A percentile compares a stretch with the other conserved stretches of the same genome.
phyloP scores from a whole-genome alignment of 2,797 vertebrate genomes.

The Platyrinchus mystaceus region DNA sequence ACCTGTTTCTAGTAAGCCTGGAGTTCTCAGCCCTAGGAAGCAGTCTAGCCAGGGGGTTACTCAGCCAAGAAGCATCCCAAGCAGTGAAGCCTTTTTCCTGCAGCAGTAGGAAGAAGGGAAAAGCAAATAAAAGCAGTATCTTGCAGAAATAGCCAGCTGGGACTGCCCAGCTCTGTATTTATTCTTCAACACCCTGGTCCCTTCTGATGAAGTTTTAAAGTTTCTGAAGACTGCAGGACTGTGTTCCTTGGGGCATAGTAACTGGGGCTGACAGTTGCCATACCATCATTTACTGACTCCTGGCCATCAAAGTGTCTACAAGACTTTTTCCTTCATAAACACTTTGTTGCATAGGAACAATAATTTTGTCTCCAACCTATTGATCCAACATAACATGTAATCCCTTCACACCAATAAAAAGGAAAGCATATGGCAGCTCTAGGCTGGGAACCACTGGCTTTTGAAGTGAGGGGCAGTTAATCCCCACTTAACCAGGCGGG shows the following conservation, averaged over 20 bases:
- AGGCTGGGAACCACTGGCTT: not conserved
- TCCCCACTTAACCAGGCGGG: not conserved
- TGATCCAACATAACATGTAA: not conserved
- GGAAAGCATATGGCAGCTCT: not conserved
- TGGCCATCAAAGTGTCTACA: rapidly evolving
- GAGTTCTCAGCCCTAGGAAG: slow-evolving; percentile 64
- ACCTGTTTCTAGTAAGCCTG: slow-evolving; percentile 74
- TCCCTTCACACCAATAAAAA: not conserved
- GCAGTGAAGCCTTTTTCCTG: not conserved
- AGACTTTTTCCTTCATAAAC: not conserved
- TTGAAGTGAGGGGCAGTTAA: not conserved
- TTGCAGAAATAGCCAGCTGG: not conserved
- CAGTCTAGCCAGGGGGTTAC: slow-evolving; percentile 39
- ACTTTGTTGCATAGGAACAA: not conserved
- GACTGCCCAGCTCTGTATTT: not conserved
- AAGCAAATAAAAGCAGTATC: not conserved
- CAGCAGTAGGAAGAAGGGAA: not conserved
- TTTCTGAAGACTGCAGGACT: not conserved
- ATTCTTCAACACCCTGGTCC: not conserved
- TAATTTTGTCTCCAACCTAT: not conserved
- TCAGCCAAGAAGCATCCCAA: not conserved
- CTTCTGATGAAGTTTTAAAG: not conserved
- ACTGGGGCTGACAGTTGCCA: not conserved
- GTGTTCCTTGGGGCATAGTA: not conserved
- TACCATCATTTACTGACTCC: not conserved